Evolutionary conservation across 2,113 vertebrate genomes (phyloP).

Genomic region (Fregata magnificens): DNA sequence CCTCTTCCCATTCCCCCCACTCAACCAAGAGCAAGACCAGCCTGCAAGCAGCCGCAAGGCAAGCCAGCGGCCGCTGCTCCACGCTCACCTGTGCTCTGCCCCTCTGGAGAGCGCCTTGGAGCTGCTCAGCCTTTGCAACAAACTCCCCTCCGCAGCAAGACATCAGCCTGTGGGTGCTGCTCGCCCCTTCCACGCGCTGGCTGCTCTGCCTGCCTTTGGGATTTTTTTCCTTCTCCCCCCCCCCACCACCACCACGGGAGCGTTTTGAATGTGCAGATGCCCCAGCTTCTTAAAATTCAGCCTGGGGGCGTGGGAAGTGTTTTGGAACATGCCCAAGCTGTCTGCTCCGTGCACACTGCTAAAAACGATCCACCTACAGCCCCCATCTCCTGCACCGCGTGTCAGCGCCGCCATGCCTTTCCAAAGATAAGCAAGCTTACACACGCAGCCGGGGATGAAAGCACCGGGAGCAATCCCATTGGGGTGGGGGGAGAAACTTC

Average conservation of each 20-base stretch:
- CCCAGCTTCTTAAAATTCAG: constrained; percentile 60
- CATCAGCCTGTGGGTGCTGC: constrained; percentile 27
- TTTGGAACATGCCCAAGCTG: constrained; percentile 65
- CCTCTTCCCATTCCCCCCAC: constrained; percentile 1
- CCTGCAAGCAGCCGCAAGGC: background rate
- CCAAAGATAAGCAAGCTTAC: constrained; percentile 27
- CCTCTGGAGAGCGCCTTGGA: background rate
- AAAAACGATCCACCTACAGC: constrained; percentile 51
- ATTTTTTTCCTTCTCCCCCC: background rate
- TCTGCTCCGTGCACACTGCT: constrained; percentile 21
- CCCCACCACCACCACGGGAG: background rate
- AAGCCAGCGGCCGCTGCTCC: background rate
- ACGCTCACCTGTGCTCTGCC: constrained; percentile 55
- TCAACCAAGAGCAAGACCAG: background rate
- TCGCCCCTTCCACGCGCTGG: constrained; percentile 11
- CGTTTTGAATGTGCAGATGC: constrained; percentile 57
- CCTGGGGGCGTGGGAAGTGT: constrained; percentile 50
- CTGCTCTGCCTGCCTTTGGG: constrained; percentile 12
- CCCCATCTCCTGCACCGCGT: background rate
- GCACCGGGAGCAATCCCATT: rapidly evolving
- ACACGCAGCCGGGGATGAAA: background rate
- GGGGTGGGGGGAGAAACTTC: background rate
- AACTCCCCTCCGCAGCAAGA: constrained; percentile 18
- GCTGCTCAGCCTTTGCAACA: constrained; percentile 18
- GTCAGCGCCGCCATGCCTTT: background rate